Evolutionary conservation across 2,888 invertebrate genomes (phyloP), one percentile per base, ranked within the genome.

Genomic region (Ypsolopha scabrella): DNA sequence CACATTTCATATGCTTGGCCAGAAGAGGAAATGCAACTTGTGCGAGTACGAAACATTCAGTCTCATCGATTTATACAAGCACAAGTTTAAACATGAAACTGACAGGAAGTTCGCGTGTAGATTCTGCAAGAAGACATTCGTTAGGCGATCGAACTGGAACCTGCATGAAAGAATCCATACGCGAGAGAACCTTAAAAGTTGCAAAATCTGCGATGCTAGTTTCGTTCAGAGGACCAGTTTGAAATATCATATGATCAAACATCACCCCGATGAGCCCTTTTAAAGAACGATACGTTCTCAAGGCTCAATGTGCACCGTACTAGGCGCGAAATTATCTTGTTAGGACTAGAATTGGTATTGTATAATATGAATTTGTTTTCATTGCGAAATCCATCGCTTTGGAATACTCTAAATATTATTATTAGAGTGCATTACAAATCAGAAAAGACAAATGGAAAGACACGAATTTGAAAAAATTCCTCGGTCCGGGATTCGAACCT

Each of bases 151-250:
- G 6, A 45, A 45, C 10, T 51, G 46, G 41, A 24, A 11, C 2
- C 33, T n/a, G 13, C 51, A 51, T 24, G 41, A 38, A 13, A 11
- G 39, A 10, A 46, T 47, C 14, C 51, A 51, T 33, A 39, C 37
- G 34, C 10, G 41, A 6, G 33, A 46, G 9, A 46, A 45, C 24
- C n/a, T 44, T 11, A 44, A 44, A 7, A 62, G 59, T 0, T 78
- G 78, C 45, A 37, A 36, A 0, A 50, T 66, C 0, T 77, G 78
- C 41, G 41, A 61, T 0, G 70, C 70, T 9, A 63, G 67, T 6
- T 80, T 75, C 50, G 72, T 73, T 0, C 71, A 75, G 36, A 56
- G 57, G 38, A 52, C 64, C 2, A 70, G 68, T 35, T 54, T 71
- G 39, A 72, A 65, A 38, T 68, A 64, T 53, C 72, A 76, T 50